Base-by-base conservation (phyloP, 1,140 invertebrate genomes). In the Lepidurus couesii region DNA sequence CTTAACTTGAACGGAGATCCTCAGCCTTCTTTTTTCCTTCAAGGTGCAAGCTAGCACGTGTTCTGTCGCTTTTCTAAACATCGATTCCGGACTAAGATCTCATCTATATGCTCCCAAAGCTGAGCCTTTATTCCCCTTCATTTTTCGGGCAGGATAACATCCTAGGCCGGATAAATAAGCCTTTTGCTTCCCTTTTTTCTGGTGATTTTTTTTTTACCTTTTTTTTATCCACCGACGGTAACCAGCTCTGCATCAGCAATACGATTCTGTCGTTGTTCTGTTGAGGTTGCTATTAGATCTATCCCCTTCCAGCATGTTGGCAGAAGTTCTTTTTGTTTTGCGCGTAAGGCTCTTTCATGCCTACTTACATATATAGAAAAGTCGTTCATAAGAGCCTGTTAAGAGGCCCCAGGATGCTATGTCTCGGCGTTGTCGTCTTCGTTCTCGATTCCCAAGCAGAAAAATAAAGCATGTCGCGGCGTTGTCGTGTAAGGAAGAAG, bases 201-300 rank as follows among this genome's bases (percentile, higher is more conserved):
- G 53, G 34, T 34, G 4, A n/a, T 3, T 4, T 34, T 34, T 34
- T 4, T 65, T 21, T 65, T 7, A 0, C 7, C 5, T 16, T 65
- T 65, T 65, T 65, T 9, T 21, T 16, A 13, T 5, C n/a, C 21
- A 21, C 53, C n/a, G 21, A 9, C 16, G 53, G 21, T 65, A 13
- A 13, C 53, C 53, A 65, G 53, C 53, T 65, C 53, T n/a, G 53
- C 53, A 65, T 65, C 53, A 21, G 16, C 53, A 65, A 65, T 21
- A 34, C 34, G 53, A 65, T 65, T 65, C 53, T 65, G 53, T 65
- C 53, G n/a, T n/a, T n/a, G n/a, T n/a, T n/a, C n/a, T n/a, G n/a
- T n/a, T n/a, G 53, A 65, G 13, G 4, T 65, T 65, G 34, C 53
- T 65, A 65, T 9, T 13, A 65, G 53, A 16, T 65, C 53, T 65